Base-by-base conservation (phyloP, 1,140 invertebrate species). In the Macrocentrus cingulum region DNA sequence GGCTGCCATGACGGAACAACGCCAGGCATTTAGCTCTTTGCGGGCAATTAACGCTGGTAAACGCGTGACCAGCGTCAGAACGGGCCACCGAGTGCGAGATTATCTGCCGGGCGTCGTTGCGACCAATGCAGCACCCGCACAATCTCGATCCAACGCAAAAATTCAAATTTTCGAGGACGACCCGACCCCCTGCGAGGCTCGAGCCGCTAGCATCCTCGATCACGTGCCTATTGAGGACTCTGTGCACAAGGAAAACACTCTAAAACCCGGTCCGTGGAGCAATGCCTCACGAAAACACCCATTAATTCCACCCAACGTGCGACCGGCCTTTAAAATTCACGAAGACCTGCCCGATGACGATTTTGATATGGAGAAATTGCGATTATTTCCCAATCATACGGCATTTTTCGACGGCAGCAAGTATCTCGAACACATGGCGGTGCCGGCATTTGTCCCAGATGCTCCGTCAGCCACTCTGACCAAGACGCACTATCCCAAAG, bases 11-110 rank as follows among this genome's bases (percentile, higher is more conserved):
- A 75, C 84, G 1, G 86, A 89, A 67, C 87, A 87, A 61, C 81
- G 90, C 56, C 83, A 87, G 63, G 89, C 88, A 13, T 78, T 91
- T 57, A 88, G 87, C 58, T 88, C 87, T 6, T 71, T 90, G 37
- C 79, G 81, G 62, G 80, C 84, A 2, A 85, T 87, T 62, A 86
- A 85, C 65, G 76, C 83, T 63, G 75, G 76, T 0, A 79, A 78
- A 60, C 83, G 72, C 41, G 80, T 83, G 4, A 73, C 78, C 4
- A 80, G 68, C 39, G 46, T 81, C 16, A 71, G 83, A 20, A 82
- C 80, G 0, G 82, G 83, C 13, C 72, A 80, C 63, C 70, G 74
- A 9, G 68, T 80, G 4, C 67, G 73, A 1, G 75, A 76, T 48
- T 66, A 73, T 55, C 53, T 68, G 18, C 78, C 78, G 19, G 78